A percentile compares a stretch with the other conserved stretches of the same genome.
These are phyloP conservation scores for Pachyrhynchus sulphureomaculatus DNA, from an alignment of 1,140 invertebrate genomes.

Conservation along the genomic window DNA sequence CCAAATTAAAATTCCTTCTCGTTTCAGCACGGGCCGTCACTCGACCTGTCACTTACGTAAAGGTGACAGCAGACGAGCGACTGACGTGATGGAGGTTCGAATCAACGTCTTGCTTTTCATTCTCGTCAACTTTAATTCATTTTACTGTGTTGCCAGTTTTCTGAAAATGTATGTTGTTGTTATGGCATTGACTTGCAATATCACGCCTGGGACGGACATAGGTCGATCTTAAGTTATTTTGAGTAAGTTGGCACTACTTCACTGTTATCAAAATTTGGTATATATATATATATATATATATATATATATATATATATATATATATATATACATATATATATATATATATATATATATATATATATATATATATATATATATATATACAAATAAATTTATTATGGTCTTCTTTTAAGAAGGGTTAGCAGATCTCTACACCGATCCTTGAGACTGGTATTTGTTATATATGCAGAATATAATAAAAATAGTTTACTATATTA, in stretches of 20 bases:
- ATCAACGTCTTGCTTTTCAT: slow-evolving; percentile 22
- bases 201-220: too few species aligned
- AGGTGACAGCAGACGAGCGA: slow-evolving; percentile 30
- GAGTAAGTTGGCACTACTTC: too few species aligned
- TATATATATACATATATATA: slow-evolving; percentile 5
- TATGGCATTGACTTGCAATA: too few species aligned
- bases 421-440: too few species aligned
- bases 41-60: slow-evolving; percentile 27
- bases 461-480: too few species aligned
- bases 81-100: slow-evolving; percentile 30
- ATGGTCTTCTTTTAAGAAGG: too few species aligned
- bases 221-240: too few species aligned
- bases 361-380: slow-evolving; percentile 7
- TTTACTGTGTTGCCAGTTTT: neutral
- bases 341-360: slow-evolving; percentile 7
- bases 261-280: too few species aligned
- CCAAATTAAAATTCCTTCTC: slow-evolving; percentile 30
- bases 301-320: slow-evolving; percentile 7
- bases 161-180: too few species aligned
- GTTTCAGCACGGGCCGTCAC: slow-evolving; percentile 22
- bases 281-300: slow-evolving; percentile 7
- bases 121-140: slow-evolving; percentile 9
- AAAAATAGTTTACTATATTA: too few species aligned
- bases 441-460: too few species aligned
- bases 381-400: neutral